Conservation (phyloP, 2,113 vertebrate species). For the Axis porcinus region DNA sequence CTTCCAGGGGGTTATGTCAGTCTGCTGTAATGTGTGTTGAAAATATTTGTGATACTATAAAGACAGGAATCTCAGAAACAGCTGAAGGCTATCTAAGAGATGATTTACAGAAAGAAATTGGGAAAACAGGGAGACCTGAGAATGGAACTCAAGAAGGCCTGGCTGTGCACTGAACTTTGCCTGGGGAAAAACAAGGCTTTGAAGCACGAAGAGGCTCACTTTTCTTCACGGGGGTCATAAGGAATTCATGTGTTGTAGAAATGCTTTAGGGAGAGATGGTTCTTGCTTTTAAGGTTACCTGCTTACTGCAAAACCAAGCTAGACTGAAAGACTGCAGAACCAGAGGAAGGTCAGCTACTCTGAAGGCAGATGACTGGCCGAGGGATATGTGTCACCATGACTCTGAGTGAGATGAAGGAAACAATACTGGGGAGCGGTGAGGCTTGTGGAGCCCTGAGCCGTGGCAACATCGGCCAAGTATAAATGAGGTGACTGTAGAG, state of each 20-base stretch:
- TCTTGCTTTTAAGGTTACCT: not conserved
- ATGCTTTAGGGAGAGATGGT: not conserved
- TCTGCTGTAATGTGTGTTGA: not conserved
- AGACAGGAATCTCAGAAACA: not conserved
- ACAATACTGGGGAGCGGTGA: fast-evolving
- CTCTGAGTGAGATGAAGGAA: not conserved
- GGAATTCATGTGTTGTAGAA: not conserved
- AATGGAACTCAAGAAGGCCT: not conserved
- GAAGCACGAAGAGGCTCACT: not conserved
- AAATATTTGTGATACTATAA: not conserved
- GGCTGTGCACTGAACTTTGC: not conserved
- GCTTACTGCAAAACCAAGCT: not conserved
- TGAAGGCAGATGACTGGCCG: not conserved
- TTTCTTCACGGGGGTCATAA: not conserved
- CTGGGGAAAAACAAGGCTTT: not conserved
- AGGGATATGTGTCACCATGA: not conserved
- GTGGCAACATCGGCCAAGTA: not conserved
- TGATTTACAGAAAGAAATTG: not conserved
- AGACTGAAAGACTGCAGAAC: not conserved
- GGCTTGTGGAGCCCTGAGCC: not conserved
- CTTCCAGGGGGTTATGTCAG: not conserved
- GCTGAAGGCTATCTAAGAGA: not conserved
- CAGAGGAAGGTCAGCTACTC: not conserved
- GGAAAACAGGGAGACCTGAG: not conserved
- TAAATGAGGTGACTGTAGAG: not conserved